Evolutionary conservation across 2,113 vertebrate species (phyloP).

Genomic region (Merops nubicus): DNA sequence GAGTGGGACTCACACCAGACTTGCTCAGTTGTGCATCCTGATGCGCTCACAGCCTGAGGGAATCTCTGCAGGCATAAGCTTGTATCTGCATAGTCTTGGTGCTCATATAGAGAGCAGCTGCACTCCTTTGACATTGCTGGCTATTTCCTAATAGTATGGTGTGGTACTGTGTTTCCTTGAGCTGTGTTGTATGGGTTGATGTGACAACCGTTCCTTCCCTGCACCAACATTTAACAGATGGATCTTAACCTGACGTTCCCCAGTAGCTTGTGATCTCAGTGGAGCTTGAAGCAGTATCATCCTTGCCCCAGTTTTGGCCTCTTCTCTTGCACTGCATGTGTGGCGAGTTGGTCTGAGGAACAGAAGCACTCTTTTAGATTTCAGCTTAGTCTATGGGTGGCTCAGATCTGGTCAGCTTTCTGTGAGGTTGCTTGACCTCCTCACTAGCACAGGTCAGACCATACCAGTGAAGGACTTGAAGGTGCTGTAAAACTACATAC

Average conservation of each 20-base stretch:
- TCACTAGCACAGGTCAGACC: fast-evolving
- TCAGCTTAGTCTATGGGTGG: background rate
- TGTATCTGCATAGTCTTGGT: background rate
- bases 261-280: background rate
- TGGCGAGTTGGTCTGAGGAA: background rate
- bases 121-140: background rate
- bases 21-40: background rate
- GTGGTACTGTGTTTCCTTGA: background rate
- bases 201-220: background rate
- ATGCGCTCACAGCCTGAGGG: background rate
- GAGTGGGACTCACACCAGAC: background rate
- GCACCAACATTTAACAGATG: background rate
- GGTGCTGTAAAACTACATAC: background rate
- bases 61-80: background rate
- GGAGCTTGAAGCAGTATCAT: background rate
- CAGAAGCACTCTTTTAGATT: background rate
- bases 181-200: background rate
- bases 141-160: background rate
- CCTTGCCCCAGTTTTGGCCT: background rate
- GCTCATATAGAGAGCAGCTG: background rate
- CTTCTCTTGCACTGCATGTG: background rate
- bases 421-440: background rate
- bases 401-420: background rate
- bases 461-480: background rate
- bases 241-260: background rate